Evolutionary conservation across 64 coral and sea anemone species (phyloP).

Genomic region (Pocillopora damicornis): DNA sequence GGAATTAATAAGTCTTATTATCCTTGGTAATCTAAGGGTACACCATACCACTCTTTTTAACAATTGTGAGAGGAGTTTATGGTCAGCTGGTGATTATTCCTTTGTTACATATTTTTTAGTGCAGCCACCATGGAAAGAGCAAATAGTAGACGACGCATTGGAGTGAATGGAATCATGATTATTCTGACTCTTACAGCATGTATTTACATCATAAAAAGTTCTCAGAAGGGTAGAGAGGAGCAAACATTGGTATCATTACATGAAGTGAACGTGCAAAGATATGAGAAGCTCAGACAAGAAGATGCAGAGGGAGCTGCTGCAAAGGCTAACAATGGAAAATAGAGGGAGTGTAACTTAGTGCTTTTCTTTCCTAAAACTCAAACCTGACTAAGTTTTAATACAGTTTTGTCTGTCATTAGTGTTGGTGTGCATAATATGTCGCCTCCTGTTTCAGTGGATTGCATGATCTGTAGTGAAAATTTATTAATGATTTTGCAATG

Average conservation of each 20-base stretch:
- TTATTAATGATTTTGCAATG: no score
- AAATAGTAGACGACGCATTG: constrained; percentile 32
- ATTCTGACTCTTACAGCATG: constrained; percentile 31
- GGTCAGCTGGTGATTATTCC: background rate
- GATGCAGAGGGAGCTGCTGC: background rate
- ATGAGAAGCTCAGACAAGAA: constrained; percentile 61
- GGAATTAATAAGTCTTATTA: no score
- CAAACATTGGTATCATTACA: constrained; percentile 48
- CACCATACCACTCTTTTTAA: background rate
- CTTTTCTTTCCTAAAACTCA: background rate
- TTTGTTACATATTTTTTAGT: background rate
- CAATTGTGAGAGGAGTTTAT: background rate
- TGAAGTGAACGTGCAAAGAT: constrained; percentile 60
- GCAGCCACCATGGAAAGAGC: constrained; percentile 5
- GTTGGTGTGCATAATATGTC: background rate
- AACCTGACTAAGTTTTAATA: no score
- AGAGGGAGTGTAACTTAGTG: background rate
- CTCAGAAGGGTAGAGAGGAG: constrained; percentile 33
- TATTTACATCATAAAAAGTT: constrained; percentile 47
- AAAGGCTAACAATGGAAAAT: background rate
- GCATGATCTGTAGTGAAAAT: no score
- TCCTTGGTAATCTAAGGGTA: no score
- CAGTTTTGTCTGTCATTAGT: background rate
- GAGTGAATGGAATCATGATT: constrained; percentile 16
- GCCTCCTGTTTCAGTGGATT: no score